Evolutionary conservation across 2,888 invertebrate species (phyloP).

Genomic region (Drosophila barbarae): DNA sequence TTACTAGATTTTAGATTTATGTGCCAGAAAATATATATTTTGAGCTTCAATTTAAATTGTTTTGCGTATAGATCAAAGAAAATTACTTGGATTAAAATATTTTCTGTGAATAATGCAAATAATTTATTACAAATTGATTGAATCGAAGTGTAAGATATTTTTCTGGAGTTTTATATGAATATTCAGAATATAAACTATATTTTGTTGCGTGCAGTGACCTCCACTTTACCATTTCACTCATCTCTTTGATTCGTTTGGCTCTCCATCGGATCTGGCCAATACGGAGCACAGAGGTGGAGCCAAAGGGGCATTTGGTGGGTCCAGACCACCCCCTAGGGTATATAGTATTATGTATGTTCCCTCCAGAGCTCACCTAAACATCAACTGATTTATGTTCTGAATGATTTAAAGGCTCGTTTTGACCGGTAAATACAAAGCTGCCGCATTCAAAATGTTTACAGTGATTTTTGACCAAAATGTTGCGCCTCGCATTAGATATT

Average conservation of each 20-base stretch:
- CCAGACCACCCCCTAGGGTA: conserved; percentile 1
- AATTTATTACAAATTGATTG: neutral
- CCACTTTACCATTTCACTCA: conserved; percentile 13
- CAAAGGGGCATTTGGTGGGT: conserved; percentile 6
- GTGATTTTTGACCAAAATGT: neutral
- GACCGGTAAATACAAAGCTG: conserved; percentile 1
- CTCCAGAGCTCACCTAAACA: conserved; percentile 1
- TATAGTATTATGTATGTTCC: neutral
- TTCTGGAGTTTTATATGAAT: neutral
- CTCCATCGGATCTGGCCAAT: conserved; percentile 1
- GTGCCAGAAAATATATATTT: neutral
- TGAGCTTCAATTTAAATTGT: neutral
- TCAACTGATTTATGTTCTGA: conserved; percentile 8
- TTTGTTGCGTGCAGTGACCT: neutral
- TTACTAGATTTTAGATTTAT: no score
- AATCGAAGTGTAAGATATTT: neutral
- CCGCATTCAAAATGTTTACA: conserved; percentile 4
- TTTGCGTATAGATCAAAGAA: neutral
- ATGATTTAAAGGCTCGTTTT: conserved; percentile 4
- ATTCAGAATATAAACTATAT: neutral
- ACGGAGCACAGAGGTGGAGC: conserved; percentile 9
- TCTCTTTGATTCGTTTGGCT: conserved; percentile 24
- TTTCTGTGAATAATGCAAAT: neutral
- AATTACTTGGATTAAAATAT: no score
- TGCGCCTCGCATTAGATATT: neutral